Evolutionary conservation across 2,888 invertebrate genomes (phyloP).

Genomic region (Thera obeliscata): DNA sequence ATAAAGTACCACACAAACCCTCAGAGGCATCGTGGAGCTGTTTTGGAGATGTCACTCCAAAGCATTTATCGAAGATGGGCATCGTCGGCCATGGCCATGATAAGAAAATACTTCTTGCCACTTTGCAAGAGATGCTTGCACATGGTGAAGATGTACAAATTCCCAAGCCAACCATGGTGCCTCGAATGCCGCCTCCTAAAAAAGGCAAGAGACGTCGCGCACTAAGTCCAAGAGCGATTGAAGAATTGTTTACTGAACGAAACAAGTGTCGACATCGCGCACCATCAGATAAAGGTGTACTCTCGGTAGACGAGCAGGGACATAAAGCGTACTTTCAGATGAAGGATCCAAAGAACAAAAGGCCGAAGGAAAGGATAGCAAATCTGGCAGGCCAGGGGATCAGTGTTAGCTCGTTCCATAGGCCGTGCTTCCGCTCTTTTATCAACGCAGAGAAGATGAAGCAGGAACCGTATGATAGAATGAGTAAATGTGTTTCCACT

Average conservation of each 20-base stretch:
- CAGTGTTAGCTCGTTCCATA: constrained; percentile 73
- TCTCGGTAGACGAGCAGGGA: constrained; percentile 63
- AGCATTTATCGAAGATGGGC: constrained; percentile 66
- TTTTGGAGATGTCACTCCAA: constrained; percentile 68
- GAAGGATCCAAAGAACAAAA: constrained; percentile 53
- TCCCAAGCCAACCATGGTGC: constrained; percentile 57
- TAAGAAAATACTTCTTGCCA: constrained; percentile 60
- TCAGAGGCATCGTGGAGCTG: constrained; percentile 71
- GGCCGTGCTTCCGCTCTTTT: constrained; percentile 74
- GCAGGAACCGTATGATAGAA: constrained; percentile 56
- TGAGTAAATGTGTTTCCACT: constrained; percentile 10
- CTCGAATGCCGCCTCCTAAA: constrained; percentile 45
- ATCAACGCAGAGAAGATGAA: constrained; percentile 64
- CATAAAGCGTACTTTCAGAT: constrained; percentile 68
- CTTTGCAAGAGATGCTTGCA: constrained; percentile 60
- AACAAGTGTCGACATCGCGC: constrained; percentile 62
- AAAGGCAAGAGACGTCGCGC: constrained; percentile 37
- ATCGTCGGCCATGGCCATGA: constrained; percentile 76
- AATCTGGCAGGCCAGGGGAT: constrained; percentile 61
- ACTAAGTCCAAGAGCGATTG: constrained; percentile 12
- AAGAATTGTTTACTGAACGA: constrained; percentile 43
- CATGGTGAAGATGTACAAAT: constrained; percentile 64
- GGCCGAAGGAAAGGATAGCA: constrained; percentile 59
- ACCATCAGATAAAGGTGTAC: constrained; percentile 68
- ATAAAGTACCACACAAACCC: constrained; percentile 42